Evolutionary conservation across 2,113 vertebrate species (phyloP).

Genomic region (Rutilus rutilus): DNA sequence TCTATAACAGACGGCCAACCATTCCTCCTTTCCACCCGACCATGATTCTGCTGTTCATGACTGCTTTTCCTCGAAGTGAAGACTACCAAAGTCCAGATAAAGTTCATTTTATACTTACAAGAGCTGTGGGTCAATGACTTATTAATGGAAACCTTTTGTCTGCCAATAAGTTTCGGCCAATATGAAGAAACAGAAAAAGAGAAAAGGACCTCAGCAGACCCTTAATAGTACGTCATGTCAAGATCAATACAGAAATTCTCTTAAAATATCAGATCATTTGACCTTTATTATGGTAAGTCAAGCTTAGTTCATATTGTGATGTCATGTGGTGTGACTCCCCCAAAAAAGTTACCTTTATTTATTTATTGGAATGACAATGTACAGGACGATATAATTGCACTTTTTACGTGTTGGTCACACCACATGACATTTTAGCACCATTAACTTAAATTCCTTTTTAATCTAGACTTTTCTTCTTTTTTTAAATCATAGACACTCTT

Average conservation of each 20-base stretch:
- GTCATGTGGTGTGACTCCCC: not conserved
- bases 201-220: too few species aligned
- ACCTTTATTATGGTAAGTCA: not conserved
- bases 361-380: not conserved
- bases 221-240: not conserved
- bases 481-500: not conserved
- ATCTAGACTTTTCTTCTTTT: not conserved
- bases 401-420: not conserved
- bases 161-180: not conserved
- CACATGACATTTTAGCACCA: not conserved
- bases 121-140: not conserved
- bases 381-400: not conserved
- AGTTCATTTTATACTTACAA: not conserved
- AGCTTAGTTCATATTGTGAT: not conserved
- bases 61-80: not conserved
- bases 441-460: not conserved
- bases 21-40: not conserved
- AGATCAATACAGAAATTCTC: not conserved
- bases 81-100: not conserved
- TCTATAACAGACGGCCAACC: constrained; percentile 22
- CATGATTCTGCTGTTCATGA: not conserved
- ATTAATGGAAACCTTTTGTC: not conserved
- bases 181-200: not conserved
- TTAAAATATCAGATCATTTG: not conserved
- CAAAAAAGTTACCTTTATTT: too few species aligned